Conservation (phyloP, 2,113 vertebrate species). For the Uropsilus gracilis region DNA sequence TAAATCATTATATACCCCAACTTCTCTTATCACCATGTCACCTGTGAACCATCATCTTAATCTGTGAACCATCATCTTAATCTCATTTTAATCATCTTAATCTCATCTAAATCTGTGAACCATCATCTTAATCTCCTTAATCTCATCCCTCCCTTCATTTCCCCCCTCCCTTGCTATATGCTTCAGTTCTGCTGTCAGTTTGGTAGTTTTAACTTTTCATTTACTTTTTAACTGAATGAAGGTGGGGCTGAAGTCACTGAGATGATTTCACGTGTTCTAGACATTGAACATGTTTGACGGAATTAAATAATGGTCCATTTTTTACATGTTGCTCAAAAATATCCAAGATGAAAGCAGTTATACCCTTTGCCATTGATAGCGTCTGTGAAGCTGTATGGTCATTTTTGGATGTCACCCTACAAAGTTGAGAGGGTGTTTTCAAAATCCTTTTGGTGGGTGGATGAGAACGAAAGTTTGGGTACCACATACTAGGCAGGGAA, state of each 20-base stretch:
- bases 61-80: no score
- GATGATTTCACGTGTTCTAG: conserved; percentile 21
- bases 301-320: conserved; percentile 27
- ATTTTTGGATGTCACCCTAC: background rate
- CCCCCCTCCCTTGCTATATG: no score
- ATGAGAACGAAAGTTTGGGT: background rate
- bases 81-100: no score
- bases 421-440: background rate
- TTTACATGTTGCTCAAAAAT: conserved; percentile 30
- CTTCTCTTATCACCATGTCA: no score
- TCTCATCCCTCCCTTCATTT: no score
- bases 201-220: no score
- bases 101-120: no score
- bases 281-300: background rate
- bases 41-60: no score
- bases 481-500: background rate
- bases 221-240: conserved; percentile 42
- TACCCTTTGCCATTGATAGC: background rate
- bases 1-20: no score
- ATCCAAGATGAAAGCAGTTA: background rate
- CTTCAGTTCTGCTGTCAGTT: no score
- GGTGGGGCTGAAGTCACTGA: background rate
- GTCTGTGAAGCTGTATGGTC: background rate
- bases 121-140: no score
- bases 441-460: background rate